Conservation (phyloP, 2,113 vertebrate genomes). For the Apteryx mantelli region DNA sequence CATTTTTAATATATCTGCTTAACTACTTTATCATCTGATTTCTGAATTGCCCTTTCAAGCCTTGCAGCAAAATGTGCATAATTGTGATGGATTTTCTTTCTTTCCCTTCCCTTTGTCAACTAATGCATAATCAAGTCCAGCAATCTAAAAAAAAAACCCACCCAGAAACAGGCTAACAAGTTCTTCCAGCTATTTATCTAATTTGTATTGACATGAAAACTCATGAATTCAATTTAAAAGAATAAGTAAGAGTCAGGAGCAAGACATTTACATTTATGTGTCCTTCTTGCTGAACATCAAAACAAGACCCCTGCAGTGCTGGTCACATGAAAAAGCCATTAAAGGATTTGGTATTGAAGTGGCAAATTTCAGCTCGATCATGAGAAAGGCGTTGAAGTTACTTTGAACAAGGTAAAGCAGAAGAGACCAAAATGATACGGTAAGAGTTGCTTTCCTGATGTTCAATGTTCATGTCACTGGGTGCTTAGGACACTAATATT, state of each 20-base stretch:
- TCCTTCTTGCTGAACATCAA: background rate
- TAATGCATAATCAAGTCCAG: slow-evolving; percentile 18
- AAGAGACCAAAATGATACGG: background rate
- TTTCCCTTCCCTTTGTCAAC: slow-evolving; percentile 36
- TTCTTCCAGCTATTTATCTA: slow-evolving; percentile 53
- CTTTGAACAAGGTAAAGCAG: background rate
- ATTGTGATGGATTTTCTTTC: slow-evolving; percentile 39
- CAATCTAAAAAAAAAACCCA: background rate
- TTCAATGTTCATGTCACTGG: background rate
- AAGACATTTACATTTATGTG: background rate
- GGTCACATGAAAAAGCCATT: slow-evolving; percentile 35
- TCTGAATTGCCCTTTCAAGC: slow-evolving; percentile 36
- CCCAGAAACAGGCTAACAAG: slow-evolving; percentile 22
- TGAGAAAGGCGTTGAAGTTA: background rate
- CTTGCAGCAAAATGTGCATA: slow-evolving; percentile 27
- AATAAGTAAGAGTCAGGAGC: slow-evolving; percentile 12
- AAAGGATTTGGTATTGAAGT: background rate
- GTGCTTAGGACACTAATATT: background rate
- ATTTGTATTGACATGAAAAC: slow-evolving; percentile 54
- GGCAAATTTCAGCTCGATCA: background rate
- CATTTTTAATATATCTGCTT: background rate
- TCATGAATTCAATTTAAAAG: slow-evolving; percentile 36
- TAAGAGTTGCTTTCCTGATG: background rate
- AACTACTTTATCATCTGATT: slow-evolving; percentile 27
- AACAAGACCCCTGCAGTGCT: slow-evolving; percentile 6